Base-by-base conservation (phyloP, 2,113 vertebrate genomes). In the Australoheros scitulus region DNA sequence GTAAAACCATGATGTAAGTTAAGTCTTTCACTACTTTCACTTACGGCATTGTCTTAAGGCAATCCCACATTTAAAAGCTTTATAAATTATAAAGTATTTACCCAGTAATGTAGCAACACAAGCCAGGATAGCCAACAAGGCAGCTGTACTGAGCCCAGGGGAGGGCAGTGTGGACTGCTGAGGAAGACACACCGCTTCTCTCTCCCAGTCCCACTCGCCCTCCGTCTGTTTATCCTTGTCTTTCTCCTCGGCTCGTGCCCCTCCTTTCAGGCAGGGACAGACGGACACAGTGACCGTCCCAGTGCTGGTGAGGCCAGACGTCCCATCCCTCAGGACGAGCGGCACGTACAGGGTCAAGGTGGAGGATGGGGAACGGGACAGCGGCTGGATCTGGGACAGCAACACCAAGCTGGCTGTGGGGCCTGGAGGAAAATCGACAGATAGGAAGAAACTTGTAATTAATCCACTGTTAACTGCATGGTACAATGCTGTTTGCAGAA, bases 71-170 rank as follows among this genome's bases (percentile, higher is more conserved):
- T 72, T 72, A 34, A 26, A 47, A 43, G 47, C 22, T 29, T 61
- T 43, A 20, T 32, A 50, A 72, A 43, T 18, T 72, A 55, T 72
- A 58, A 36, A 72, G 34, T 80, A 76, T 59, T 92, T 95, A 97
- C 97, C 97, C 58, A 98, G 90, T n/a, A 98, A 93, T 1, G 97
- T 97, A 57, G 96, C 96, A 5, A 97, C 94, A 43, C 97, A 97
- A 65, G 97, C 97, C 77, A 97, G 81, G 77, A 98, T 97, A 47
- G 97, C 97, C 81, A 98, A 95, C 89, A 98, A 93, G 80, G 97
- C 97, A 0, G 96, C 96, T 0, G 97, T 97, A 87, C 97, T 97
- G 94, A 97, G 97, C 11, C 97, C 97, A 2, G 96, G 95, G 1
- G 97, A 93, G 0, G 97, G 96, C 61, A 95, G 87, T 3, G 96